Evolutionary conservation across 2,888 invertebrate species (phyloP), one percentile per base, ranked within the genome.

Genomic region (Ormia ochracea): DNA sequence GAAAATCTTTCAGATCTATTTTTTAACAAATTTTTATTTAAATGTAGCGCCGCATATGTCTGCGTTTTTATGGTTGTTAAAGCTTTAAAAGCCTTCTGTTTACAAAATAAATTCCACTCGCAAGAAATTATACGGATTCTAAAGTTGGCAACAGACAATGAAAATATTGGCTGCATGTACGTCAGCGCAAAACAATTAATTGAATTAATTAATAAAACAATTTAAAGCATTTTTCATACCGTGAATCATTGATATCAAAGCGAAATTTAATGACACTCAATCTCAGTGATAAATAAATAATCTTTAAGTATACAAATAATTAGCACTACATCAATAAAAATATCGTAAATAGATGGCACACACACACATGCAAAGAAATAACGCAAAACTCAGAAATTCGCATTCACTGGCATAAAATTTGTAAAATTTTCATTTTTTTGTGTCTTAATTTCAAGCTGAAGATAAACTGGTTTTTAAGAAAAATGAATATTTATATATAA

Each of bases 401-500:
- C 59, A 50, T 28, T n/a, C n/a, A n/a, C n/a, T 21, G 31, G 50
- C 41, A 58, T 50, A 19, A 59, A 38, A 70, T 50, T 50, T 61
- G 59, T 70, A 0, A 50, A 70, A 52, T 70, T 61, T 14, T 59
- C 38, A 26, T 17, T 26, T 45, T 23, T 21, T 21, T 65, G 14
- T 54, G 38, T 48, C 33, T 36, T 45, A 33, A 21, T 59, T 38
- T n/a, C 26, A 58, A 70, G 38, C 19, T 38, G 2, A 41, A 56
- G 21, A 12, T 2, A 70, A 70, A 59, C 59, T 21, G 70, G 59
- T 70, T 70, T 70, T n/a, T n/a, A n/a, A n/a, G n/a, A n/a, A n/a
- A n/a, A n/a, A n/a, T n/a, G n/a, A n/a, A n/a, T 31, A 31, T 61
- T 28, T 2, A 26, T 41, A 48, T 38, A 23, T n/a, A n/a, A n/a